Base-by-base conservation (phyloP, 2,888 invertebrate genomes). In the Megalurothrips usitatus region DNA sequence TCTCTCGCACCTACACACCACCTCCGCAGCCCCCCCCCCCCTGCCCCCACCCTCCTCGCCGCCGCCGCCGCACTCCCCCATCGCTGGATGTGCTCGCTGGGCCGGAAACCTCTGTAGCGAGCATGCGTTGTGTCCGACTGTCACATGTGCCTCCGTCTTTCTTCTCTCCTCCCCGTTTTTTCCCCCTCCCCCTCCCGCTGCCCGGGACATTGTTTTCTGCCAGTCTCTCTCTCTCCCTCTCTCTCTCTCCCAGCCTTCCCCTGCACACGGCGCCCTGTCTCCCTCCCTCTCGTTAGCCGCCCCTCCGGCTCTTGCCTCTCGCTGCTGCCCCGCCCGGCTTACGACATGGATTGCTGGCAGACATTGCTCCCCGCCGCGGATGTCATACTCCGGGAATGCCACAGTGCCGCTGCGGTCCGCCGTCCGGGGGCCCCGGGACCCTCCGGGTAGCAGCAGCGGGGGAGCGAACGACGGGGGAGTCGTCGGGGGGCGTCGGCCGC, bases 81-180 rank as follows among this genome's bases (percentile, higher is more conserved):
- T 9, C 1, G 26, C 68, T 23, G 23, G 68, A 68, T 26, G 26
- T 26, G 68, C 68, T 3, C 68, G 68, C 68, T 26, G 68, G 68
- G 23, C 26, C 68, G 68, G 68, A 75, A 75, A 12, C 68, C 68
- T 75, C 68, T 75, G 17, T 17, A 58, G 68, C 68, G 26, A 75
- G 68, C 68, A 75, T 75, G 68, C 68, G 23, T 11, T 75, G 68
- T 75, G 68, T 75, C 68, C 68, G 68, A 75, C 68, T 75, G 68
- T 75, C 68, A 26, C 68, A 75, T 75, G 11, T 26, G 68, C 68
- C 68, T 68, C 68, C 23, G n/a, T n/a, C 23, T n/a, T n/a, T n/a
- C 63, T 63, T n/a, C 63, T 63, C 3, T n/a, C 63, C 63, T n/a
- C 19, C 52, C 52, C 2, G 9, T 11, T 23, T 8, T 19, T 19